Percentiles rank a stretch among this genome's conserved stretches.
These are phyloP conservation scores for Mesitornis unicolor DNA, from an alignment of 2,113 vertebrate species.

Conservation along the genomic window DNA sequence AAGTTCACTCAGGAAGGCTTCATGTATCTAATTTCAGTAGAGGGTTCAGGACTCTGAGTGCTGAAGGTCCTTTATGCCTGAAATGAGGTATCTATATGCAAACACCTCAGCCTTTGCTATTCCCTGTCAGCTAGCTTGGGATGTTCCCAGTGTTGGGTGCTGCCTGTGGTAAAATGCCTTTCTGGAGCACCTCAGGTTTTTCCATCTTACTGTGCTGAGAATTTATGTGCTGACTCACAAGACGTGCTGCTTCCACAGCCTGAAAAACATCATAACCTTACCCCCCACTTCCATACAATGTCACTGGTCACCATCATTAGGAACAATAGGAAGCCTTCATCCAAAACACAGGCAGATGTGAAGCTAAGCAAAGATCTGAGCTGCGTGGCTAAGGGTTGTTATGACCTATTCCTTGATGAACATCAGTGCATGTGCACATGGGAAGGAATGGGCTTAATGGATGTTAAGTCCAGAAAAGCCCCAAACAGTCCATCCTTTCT, in stretches of 20 bases:
- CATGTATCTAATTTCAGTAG: neutral
- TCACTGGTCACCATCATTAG: neutral
- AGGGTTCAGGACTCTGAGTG: neutral
- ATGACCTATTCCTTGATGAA: neutral
- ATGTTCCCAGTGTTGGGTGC: neutral
- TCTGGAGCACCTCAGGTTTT: neutral
- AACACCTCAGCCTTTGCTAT: neutral
- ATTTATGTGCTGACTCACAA: neutral
- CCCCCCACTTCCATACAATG: neutral
- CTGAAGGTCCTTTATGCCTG: neutral
- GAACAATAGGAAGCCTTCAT: neutral
- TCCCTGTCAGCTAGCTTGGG: neutral
- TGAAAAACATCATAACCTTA: neutral
- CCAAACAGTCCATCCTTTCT: neutral
- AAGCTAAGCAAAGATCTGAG: neutral
- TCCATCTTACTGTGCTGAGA: neutral
- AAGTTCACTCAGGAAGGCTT: neutral
- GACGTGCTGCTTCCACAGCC: neutral
- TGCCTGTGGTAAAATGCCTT: neutral
- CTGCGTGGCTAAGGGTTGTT: neutral
- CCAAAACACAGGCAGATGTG: neutral
- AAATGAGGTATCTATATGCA: neutral
- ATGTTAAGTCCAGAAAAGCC: neutral
- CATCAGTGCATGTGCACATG: neutral
- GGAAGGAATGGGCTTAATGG: neutral